Evolutionary conservation across 2,113 vertebrate species (phyloP).

Genomic region (Archocentrus centrarchus): DNA sequence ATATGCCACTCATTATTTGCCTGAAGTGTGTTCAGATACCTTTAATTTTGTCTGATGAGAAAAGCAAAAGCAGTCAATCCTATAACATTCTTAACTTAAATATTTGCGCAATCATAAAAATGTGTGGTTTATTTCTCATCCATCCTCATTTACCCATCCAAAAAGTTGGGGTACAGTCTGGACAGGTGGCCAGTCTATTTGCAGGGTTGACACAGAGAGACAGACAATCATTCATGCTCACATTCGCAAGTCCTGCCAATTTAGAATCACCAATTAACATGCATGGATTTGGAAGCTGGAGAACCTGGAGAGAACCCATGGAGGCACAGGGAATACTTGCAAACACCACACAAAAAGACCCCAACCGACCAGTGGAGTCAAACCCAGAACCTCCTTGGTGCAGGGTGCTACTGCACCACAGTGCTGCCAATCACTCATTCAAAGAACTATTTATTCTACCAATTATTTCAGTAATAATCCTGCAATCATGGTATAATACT

Average conservation of each 20-base stretch:
- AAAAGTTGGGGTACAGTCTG: neutral
- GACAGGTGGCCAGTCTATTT: neutral
- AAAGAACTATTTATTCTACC: neutral
- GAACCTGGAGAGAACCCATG: neutral
- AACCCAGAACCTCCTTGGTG: neutral
- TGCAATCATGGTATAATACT: neutral
- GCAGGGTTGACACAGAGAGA: neutral
- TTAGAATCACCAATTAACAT: slow-evolving; percentile 2
- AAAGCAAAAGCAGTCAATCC: neutral
- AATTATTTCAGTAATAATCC: neutral
- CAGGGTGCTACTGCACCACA: neutral
- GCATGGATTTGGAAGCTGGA: neutral
- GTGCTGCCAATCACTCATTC: neutral
- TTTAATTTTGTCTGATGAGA: neutral
- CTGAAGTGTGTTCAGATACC: neutral
- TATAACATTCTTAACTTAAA: neutral
- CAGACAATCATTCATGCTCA: neutral
- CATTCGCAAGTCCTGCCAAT: neutral
- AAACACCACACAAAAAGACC: neutral
- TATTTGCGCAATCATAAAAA: neutral
- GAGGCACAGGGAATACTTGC: neutral
- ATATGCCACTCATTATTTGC: neutral
- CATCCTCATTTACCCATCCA: neutral
- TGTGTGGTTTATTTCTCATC: neutral
- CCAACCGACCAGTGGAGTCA: neutral